Evolutionary conservation across 2,888 invertebrate species (phyloP).

Genomic region (Pogonocherus hispidulus): DNA sequence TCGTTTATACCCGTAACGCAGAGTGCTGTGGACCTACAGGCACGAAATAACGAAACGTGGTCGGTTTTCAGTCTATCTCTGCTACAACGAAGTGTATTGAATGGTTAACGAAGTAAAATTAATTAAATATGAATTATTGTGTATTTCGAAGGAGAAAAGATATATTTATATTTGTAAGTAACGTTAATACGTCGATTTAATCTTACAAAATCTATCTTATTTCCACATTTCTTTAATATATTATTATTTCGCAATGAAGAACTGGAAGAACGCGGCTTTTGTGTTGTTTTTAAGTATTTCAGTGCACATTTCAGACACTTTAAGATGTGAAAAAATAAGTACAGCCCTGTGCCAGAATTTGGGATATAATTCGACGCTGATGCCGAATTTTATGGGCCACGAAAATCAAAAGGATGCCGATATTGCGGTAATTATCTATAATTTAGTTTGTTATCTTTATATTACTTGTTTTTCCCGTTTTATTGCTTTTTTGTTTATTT

Average conservation of each 20-base stretch:
- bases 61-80: slow-evolving; percentile 23
- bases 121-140: slow-evolving; percentile 22
- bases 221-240: not conserved
- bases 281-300: slow-evolving; percentile 6
- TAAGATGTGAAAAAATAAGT: slow-evolving; percentile 80
- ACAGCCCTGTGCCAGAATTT: slow-evolving; percentile 86
- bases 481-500: slow-evolving; percentile 24
- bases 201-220: not conserved
- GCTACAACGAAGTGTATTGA: not conserved
- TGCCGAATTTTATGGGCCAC: slow-evolving; percentile 90
- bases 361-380: slow-evolving; percentile 87
- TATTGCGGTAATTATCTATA: slow-evolving; percentile 74
- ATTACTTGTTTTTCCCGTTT: slow-evolving; percentile 32
- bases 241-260: slow-evolving; percentile 14
- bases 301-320: slow-evolving; percentile 26
- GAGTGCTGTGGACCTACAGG: slow-evolving; percentile 23
- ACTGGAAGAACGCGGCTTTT: slow-evolving; percentile 7
- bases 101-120: not conserved
- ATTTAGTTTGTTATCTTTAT: slow-evolving; percentile 46
- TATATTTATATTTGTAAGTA: slow-evolving; percentile 6
- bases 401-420: slow-evolving; percentile 85
- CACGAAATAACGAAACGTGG: slow-evolving; percentile 29
- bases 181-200: slow-evolving; percentile 1
- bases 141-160: slow-evolving; percentile 6
- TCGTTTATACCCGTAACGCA: slow-evolving; percentile 42